Evolutionary conservation across 2,888 invertebrate genomes (phyloP), one percentile per base, ranked within the genome.

Genomic region (Colostygia pectinataria): DNA sequence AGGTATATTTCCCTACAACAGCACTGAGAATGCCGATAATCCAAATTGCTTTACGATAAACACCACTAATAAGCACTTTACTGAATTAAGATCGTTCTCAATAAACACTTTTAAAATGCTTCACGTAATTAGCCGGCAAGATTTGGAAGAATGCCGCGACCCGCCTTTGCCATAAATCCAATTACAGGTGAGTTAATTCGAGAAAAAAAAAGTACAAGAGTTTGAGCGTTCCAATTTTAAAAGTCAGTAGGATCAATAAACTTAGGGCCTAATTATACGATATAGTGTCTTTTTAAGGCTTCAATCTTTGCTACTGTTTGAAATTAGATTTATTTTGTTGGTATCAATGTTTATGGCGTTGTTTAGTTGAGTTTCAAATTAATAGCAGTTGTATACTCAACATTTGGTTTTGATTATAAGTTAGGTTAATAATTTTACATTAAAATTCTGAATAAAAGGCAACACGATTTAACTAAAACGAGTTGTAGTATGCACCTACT

Each of bases 171-270:
- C 49, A 82, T 85, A 86, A 84, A 85, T 84, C 74, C 83, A 83
- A 83, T 84, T 82, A 84, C 74, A 77, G 65, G 66, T 74, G 77
- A 84, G 83, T 83, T 81, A 83, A 82, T 80, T 79, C 73, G 63
- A 71, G 47, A 44, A 34, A 41, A 31, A 27, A 44, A 49, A 54
- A 45, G 45, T 77, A 77, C 72, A 67, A 60, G 51, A 56, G 63
- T 53, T 54, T 59, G 50, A 34, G 53, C 53, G 55, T 53, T 49
- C 53, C 53, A 56, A 53, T 56, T 55, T 57, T 60, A 60, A 64
- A 64, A 65, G 57, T 59, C 41, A 55, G 55, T 62, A 51, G 53
- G 51, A 46, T 60, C 50, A 49, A 55, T 47, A 59, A 53, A 67
- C 68, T 68, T 69, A 65, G 47, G 25, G 24, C 36, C 51, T 58